Percentiles rank a stretch among this genome's conserved stretches.
Conservation (phyloP, 2,888 invertebrate genomes). For the Scaptomyza flava region DNA sequence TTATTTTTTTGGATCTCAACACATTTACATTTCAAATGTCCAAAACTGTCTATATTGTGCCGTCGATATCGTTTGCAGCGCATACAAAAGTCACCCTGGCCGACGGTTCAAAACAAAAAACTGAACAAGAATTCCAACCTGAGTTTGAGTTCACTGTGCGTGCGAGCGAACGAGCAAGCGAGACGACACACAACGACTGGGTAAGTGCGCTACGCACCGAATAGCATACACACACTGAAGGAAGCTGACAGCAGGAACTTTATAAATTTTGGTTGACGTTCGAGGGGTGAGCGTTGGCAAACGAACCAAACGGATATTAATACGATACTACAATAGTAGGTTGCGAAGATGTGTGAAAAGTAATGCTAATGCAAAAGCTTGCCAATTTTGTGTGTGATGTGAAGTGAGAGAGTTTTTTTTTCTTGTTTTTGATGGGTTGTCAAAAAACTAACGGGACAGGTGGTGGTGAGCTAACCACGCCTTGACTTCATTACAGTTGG, state of each 20-base stretch:
- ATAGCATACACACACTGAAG: background rate
- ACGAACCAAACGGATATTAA: conserved; percentile 1
- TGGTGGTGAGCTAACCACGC: conserved; percentile 47
- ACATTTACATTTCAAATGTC: background rate
- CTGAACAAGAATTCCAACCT: conserved; percentile 6
- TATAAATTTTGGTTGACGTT: background rate
- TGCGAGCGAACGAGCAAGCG: conserved; percentile 7
- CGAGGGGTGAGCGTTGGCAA: conserved; percentile 10
- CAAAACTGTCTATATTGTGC: background rate
- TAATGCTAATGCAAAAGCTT: background rate
- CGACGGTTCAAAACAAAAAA: conserved; percentile 2
- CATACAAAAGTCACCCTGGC: conserved; percentile 27
- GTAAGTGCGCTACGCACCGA: conserved; percentile 24
- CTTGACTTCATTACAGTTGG: conserved; percentile 43
- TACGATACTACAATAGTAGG: background rate
- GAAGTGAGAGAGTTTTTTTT: background rate
- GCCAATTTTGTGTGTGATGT: background rate
- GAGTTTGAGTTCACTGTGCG: conserved; percentile 7
- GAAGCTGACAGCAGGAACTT: conserved; percentile 12
- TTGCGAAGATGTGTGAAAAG: background rate
- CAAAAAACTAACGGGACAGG: background rate
- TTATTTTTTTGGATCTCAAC: background rate
- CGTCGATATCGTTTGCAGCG: conserved; percentile 11
- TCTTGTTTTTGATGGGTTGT: background rate
- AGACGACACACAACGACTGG: conserved; percentile 15